phyloP scores from a whole-genome alignment of 2,797 vertebrate species.

The Astyanax mexicanus region DNA sequence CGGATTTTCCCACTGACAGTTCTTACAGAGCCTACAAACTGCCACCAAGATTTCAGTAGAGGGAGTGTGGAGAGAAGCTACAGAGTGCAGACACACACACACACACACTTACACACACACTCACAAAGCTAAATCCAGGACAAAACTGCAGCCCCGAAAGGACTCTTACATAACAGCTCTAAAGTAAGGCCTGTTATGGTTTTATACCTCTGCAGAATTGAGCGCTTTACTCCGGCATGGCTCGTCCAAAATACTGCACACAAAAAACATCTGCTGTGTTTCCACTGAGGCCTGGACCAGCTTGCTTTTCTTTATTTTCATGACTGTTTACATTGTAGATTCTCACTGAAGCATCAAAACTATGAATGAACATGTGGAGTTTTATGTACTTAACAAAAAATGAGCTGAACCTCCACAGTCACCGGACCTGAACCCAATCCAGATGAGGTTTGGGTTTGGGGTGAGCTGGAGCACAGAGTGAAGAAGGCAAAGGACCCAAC shows the following conservation, averaged over 20 bases:
- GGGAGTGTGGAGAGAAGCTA: conserved; percentile 10
- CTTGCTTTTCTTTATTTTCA: background rate
- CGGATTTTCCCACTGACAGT: conserved; percentile 8
- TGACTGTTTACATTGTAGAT: too few relatives aligned
- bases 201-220: conserved; percentile 2
- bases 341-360: too few relatives aligned
- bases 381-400: too few relatives aligned
- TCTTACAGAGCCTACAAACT: conserved; percentile 12
- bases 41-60: conserved; percentile 23
- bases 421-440: too few relatives aligned
- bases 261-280: conserved; percentile 7
- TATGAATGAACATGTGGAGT: too few relatives aligned
- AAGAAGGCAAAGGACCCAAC: too few relatives aligned
- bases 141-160: conserved; percentile 57
- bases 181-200: conserved; percentile 27
- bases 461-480: too few relatives aligned
- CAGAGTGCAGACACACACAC: conserved; percentile 34
- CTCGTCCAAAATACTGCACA: background rate
- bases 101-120: conserved; percentile 31
- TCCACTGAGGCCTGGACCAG: background rate
- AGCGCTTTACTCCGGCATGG: background rate
- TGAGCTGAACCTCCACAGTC: too few relatives aligned
- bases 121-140: conserved; percentile 59
- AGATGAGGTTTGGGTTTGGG: too few relatives aligned
- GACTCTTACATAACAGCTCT: conserved; percentile 50